Percentiles rank a stretch among this genome's conserved stretches.
phyloP scores from a whole-genome alignment of 2,797 vertebrate species.

The Periparus ater region DNA sequence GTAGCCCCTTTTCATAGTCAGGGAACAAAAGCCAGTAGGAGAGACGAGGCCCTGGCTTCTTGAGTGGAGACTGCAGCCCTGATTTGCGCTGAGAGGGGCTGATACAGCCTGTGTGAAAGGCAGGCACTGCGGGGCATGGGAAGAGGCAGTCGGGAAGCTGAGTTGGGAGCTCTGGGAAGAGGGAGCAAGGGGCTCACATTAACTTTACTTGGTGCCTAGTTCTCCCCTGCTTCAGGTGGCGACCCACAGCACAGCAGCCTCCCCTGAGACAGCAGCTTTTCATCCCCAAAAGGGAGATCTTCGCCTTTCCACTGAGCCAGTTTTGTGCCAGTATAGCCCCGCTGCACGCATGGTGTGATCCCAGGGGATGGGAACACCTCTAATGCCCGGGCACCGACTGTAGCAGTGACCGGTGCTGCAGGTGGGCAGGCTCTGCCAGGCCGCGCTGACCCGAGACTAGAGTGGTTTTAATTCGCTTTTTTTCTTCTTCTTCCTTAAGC shows the following conservation, averaged over 20 bases:
- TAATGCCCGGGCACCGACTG: accelerated
- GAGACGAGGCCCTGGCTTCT: neutral
- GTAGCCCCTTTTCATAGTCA: neutral
- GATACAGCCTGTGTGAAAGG: accelerated
- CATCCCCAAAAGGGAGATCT: neutral
- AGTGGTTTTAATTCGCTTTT: neutral
- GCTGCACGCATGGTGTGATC: accelerated
- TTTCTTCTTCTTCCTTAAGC: neutral
- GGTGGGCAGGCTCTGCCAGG: accelerated
- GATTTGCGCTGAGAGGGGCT: accelerated
- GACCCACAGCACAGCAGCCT: neutral
- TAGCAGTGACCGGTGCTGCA: neutral
- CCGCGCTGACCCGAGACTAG: accelerated
- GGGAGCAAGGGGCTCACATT: neutral
- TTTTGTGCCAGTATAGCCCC: accelerated
- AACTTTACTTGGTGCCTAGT: too few relatives aligned
- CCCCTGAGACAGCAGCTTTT: neutral
- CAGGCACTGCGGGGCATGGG: accelerated
- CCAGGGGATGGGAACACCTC: neutral
- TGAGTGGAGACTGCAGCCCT: neutral
- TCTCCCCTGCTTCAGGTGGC: neutral
- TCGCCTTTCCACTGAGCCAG: neutral
- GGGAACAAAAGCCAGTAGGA: neutral
- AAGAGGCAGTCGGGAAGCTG: accelerated
- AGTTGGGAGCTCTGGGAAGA: accelerated